Evolutionary conservation across 2,797 vertebrate species (phyloP).

Genomic region (Knipowitschia caucasica): DNA sequence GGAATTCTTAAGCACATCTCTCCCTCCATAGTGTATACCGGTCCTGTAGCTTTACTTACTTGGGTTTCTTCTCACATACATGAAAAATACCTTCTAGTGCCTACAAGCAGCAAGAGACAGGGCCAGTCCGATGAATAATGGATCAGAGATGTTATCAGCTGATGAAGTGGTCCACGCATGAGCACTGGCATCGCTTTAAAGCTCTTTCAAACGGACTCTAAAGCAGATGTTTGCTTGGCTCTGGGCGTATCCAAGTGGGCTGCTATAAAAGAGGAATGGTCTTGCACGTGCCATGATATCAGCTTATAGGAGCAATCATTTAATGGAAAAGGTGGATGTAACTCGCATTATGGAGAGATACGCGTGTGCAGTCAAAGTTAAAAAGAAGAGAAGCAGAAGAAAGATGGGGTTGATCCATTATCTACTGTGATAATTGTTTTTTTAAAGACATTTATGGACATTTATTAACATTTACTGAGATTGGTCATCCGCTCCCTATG

Average conservation of each 20-base stretch:
- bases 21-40: constrained; percentile 3
- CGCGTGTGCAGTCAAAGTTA: constrained; percentile 18
- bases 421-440: no score
- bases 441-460: no score
- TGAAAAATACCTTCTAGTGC: constrained; percentile 17
- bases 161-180: constrained; percentile 42
- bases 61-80: constrained; percentile 19
- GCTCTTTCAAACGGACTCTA: constrained; percentile 28
- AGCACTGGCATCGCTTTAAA: constrained; percentile 26
- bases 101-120: constrained; percentile 19
- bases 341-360: constrained; percentile 4
- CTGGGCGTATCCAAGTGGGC: constrained; percentile 4
- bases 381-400: no score
- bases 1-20: constrained; percentile 4
- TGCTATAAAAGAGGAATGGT: neutral
- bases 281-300: constrained; percentile 27
- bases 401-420: no score
- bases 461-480: no score
- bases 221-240: neutral
- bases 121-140: constrained; percentile 47
- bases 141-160: constrained; percentile 48
- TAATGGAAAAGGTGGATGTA: constrained; percentile 15
- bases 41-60: neutral
- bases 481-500: no score
- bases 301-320: constrained; percentile 36